Evolutionary conservation across 2,888 invertebrate species (phyloP).

Genomic region (Agrotis puta): DNA sequence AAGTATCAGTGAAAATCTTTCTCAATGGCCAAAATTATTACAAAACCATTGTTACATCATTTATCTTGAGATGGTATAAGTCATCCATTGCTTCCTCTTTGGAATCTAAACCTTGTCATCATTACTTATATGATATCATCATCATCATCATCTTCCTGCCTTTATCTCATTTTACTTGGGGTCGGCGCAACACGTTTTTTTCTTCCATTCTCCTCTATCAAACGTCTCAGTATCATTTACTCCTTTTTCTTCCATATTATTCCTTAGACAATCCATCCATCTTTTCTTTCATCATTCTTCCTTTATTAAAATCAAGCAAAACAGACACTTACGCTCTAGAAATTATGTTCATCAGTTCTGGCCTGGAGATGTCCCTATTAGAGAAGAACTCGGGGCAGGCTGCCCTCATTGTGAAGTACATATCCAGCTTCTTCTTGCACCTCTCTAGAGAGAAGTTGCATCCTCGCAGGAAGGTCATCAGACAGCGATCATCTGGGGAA

Average conservation of each 20-base stretch:
- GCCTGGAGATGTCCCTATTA: slow-evolving; percentile 93
- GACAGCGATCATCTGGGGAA: slow-evolving; percentile 92
- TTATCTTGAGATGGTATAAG: background rate
- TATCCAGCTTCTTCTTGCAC: slow-evolving; percentile 94
- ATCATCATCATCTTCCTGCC: too few relatives aligned
- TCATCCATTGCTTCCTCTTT: background rate
- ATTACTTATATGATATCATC: background rate
- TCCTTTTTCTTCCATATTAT: too few relatives aligned
- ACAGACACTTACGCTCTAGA: slow-evolving; percentile 91
- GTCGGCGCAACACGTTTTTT: too few relatives aligned
- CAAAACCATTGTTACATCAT: too few relatives aligned
- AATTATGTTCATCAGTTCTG: slow-evolving; percentile 92
- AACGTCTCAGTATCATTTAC: too few relatives aligned
- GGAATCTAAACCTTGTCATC: background rate
- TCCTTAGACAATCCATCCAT: too few relatives aligned
- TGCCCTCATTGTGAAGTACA: slow-evolving; percentile 96
- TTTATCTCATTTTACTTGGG: too few relatives aligned
- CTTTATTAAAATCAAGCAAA: background rate
- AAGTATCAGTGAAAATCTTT: too few relatives aligned
- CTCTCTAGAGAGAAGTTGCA: slow-evolving; percentile 95
- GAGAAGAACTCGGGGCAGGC: slow-evolving; percentile 95
- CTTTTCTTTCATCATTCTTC: too few relatives aligned
- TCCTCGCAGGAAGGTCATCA: slow-evolving; percentile 94
- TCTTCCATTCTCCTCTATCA: too few relatives aligned
- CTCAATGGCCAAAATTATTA: too few relatives aligned